Evolutionary conservation across 1,140 invertebrate genomes (phyloP), one percentile per base, ranked within the genome.

Genomic region (Nebria ingens): DNA sequence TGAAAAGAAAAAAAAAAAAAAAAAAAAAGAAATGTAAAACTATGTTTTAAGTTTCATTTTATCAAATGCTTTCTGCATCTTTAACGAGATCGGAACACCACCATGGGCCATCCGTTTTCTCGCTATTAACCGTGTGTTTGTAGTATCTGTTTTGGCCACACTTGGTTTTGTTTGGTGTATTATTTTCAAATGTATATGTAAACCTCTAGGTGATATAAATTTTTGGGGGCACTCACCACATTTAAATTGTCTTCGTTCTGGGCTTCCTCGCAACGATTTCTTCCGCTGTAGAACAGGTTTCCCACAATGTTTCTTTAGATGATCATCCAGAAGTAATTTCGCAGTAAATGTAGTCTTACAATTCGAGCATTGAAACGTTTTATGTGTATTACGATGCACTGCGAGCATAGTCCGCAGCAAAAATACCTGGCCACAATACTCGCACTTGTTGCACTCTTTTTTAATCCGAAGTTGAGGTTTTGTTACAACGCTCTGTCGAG

Each of bases 61-160:
- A 45, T 45, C 40, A 12, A 45, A 45, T 11, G 40, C 40, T 45
- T 45, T 45, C 17, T 45, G 40, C 40, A 45, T 45, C 17, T 45
- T 45, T 12, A 45, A 12, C 4, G 40, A 45, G 9, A 45, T 45
- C 9, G 40, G 40, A 12, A 45, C 40, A 17, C 40, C 40, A 3
- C 40, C 40, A 17, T 45, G 40, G 4, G 40, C 40, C 6, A 6
- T n/a, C 17, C 40, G 6, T 45, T 45, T 45, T 11, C 17, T 45
- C 4, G 17, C 40, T 4, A 17, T 6, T 17, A 45, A 45, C 15
- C 17, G 40, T 12, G 4, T 11, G n/a, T 34, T 34, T 9, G 25
- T 34, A 34, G 6, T 34, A 12, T 45, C 40, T 45, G 6, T 9
- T 45, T 45, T 45, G 9, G 17, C 3, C 9, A 45, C 17, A 45